Conservation (phyloP, 2,888 invertebrate genomes). For the Thera britannica region DNA sequence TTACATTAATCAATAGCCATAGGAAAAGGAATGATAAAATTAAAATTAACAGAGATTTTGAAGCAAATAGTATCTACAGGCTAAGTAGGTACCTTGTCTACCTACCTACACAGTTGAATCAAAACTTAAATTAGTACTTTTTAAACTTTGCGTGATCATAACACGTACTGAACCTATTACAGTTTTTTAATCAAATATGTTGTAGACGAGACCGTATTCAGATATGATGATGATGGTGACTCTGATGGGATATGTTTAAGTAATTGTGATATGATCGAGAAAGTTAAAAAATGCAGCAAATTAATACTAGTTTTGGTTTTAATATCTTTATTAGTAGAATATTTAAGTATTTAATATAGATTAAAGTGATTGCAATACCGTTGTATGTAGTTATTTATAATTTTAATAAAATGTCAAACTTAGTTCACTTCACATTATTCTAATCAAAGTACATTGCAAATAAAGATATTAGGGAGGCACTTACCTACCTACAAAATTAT, state of each 20-base stretch:
- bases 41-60: neutral
- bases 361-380: no score
- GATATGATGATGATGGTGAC: no score
- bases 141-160: no score
- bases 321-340: constrained; percentile 36
- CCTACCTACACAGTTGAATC: neutral
- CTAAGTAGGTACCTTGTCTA: neutral
- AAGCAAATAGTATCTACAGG: neutral
- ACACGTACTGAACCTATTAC: no score
- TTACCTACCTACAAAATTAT: constrained; percentile 19
- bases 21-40: constrained; percentile 16
- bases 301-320: constrained; percentile 61
- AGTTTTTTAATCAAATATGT: no score
- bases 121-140: neutral
- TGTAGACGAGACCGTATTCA: no score
- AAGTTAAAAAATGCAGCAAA: constrained; percentile 31
- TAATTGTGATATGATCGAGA: constrained; percentile 27
- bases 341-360: neutral
- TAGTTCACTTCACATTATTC: constrained; percentile 25
- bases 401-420: constrained; percentile 26
- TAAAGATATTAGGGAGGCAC: constrained; percentile 7
- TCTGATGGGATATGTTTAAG: constrained; percentile 4
- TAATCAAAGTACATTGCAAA: constrained; percentile 14
- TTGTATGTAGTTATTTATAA: neutral
- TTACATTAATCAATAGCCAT: constrained; percentile 7